phyloP scores from a whole-genome alignment of 1,140 invertebrate genomes.

The Ptiloglossa arizonensis region DNA sequence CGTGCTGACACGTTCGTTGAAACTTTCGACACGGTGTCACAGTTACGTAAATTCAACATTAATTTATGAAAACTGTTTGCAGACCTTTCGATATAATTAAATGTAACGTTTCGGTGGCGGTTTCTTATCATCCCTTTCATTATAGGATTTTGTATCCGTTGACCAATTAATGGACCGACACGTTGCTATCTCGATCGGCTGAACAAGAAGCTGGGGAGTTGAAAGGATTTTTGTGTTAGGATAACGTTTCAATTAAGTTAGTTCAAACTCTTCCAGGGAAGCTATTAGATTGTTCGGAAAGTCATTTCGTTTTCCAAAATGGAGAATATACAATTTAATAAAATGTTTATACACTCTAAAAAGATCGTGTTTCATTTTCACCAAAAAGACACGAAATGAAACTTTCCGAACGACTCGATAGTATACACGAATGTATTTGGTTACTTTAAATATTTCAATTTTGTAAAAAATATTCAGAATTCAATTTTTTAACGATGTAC shows the following conservation, averaged over 20 bases:
- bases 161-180: constrained; percentile 25
- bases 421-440: too few species aligned
- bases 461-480: too few species aligned
- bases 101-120: background rate
- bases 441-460: too few species aligned
- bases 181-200: background rate
- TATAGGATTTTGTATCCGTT: background rate
- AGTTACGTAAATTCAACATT: constrained; percentile 33
- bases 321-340: too few species aligned
- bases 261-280: too few species aligned
- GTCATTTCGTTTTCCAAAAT: too few species aligned
- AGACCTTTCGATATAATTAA: background rate
- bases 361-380: too few species aligned
- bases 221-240: constrained; percentile 1
- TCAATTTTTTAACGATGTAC: too few species aligned
- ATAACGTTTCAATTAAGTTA: constrained; percentile 8
- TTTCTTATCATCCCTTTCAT: constrained; percentile 16
- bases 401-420: too few species aligned
- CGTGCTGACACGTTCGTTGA: constrained; percentile 6
- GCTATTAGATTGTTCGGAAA: too few species aligned
- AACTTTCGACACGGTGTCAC: constrained; percentile 18
- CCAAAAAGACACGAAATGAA: too few species aligned
- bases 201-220: background rate
- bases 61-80: background rate
- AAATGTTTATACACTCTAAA: too few species aligned